Base-by-base conservation (phyloP, 2,113 vertebrate genomes). In the Barnardius zonarius region DNA sequence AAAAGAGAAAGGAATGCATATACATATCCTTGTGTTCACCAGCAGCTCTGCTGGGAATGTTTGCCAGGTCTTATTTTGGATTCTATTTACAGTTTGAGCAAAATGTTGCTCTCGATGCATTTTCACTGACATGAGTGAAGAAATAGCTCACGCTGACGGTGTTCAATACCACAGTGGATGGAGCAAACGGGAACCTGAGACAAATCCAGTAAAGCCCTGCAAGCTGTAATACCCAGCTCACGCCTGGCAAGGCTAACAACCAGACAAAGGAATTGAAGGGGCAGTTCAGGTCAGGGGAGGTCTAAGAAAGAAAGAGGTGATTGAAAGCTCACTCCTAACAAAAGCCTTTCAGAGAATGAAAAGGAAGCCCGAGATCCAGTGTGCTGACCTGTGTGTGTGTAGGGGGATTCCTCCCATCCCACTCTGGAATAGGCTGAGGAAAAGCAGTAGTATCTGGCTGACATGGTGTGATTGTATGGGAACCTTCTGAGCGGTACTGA, bases 41-140 rank as follows among this genome's bases (percentile, higher is more conserved):
- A 74, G 41, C 6, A 73, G 62, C 77, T 93, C 48, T 74, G 83
- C 85, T 88, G 63, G 62, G 51, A 95, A 91, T 64, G 37, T 82
- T 91, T 94, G 77, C 84, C 80, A 95, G 92, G 59, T 63, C 93
- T 82, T 93, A 76, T 88, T 96, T 96, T 87, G 79, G 62, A 81
- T 93, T 96, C 92, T 95, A 74, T 95, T 96, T 96, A 80, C 81
- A 86, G 81, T 39, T 66, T 51, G 70, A 91, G 83, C 57, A 80
- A 94, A 95, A 93, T 5, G n/a, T 78, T 85, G 57, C 51, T 91
- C 86, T 87, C 37, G 11, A 66, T 91, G 43, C 88, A 62, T 97
- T 96, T 94, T 87, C 67, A 64, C 74, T 88, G 91, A 80, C 70
- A 76, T 80, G 79, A 87, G 83, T 67, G 84, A 88, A 79, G 88